phyloP scores from a whole-genome alignment of 2,888 invertebrate species.

The Chironomus riparius region DNA sequence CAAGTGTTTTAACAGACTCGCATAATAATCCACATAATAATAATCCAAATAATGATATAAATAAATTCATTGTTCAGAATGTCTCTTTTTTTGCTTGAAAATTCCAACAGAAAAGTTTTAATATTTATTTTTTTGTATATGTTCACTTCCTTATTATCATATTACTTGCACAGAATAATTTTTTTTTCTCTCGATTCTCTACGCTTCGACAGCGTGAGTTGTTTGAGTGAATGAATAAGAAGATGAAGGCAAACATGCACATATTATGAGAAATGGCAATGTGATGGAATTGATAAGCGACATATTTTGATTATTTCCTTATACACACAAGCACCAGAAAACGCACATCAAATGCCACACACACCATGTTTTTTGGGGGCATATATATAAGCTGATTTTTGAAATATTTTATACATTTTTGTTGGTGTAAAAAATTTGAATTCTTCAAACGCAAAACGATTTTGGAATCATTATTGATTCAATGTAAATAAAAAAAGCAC shows the following conservation, averaged over 20 bases:
- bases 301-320: background rate
- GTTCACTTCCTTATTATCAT: background rate
- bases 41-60: constrained; percentile 11
- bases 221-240: too few relatives aligned
- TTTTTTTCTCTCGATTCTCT: too few relatives aligned
- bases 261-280: background rate
- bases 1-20: constrained; percentile 15
- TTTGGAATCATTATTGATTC: background rate
- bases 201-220: background rate
- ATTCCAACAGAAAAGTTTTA: too few relatives aligned
- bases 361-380: background rate
- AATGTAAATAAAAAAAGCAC: background rate
- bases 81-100: too few relatives aligned
- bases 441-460: background rate
- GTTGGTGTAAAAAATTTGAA: background rate
- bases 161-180: too few relatives aligned
- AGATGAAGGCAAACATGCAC: background rate
- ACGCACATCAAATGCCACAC: background rate
- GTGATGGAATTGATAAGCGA: background rate
- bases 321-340: background rate
- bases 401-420: background rate
- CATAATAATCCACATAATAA: constrained; percentile 19
- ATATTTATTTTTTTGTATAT: background rate
- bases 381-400: background rate
- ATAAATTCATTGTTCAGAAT: constrained; percentile 13